Conservation (phyloP, 2,113 vertebrate species). For the Girardinichthys multiradiatus region DNA sequence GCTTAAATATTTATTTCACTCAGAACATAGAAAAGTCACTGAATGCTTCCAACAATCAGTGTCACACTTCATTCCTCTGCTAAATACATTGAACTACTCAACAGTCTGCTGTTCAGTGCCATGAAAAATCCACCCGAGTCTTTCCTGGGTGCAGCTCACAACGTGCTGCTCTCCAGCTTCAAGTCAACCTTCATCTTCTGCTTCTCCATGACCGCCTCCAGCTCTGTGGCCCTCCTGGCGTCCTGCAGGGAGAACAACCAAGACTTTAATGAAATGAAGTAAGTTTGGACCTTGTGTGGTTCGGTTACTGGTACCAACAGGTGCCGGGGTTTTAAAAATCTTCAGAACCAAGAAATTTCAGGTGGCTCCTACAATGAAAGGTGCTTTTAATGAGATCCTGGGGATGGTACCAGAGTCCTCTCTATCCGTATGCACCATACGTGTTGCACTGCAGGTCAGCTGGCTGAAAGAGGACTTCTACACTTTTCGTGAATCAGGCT, state of each 20-base stretch:
- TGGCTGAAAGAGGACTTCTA: too few species aligned
- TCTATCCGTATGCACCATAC: too few species aligned
- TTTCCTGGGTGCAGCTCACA: slow-evolving; percentile 50
- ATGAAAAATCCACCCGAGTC: background rate
- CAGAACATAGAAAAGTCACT: background rate
- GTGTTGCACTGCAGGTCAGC: too few species aligned
- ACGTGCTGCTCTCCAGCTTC: slow-evolving; percentile 77
- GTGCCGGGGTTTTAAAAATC: too few species aligned
- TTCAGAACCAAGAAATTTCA: too few species aligned
- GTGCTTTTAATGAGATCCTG: too few species aligned
- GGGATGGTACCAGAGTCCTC: too few species aligned
- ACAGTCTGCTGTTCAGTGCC: too few species aligned
- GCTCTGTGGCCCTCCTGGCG: slow-evolving; percentile 77
- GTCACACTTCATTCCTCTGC: background rate
- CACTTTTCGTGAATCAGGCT: too few species aligned
- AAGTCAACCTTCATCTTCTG: slow-evolving; percentile 89
- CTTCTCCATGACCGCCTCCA: slow-evolving; percentile 89
- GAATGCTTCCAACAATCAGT: background rate
- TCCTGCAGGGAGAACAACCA: slow-evolving; percentile 59
- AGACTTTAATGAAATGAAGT: background rate
- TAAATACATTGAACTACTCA: slow-evolving; percentile 17
- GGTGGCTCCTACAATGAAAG: too few species aligned
- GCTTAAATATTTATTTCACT: slow-evolving; percentile 20
- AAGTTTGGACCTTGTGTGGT: background rate
- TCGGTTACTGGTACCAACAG: background rate